These are phyloP conservation scores for Vicugna pacos DNA, from an alignment of 2,113 vertebrate genomes.

Conservation along the genomic window DNA sequence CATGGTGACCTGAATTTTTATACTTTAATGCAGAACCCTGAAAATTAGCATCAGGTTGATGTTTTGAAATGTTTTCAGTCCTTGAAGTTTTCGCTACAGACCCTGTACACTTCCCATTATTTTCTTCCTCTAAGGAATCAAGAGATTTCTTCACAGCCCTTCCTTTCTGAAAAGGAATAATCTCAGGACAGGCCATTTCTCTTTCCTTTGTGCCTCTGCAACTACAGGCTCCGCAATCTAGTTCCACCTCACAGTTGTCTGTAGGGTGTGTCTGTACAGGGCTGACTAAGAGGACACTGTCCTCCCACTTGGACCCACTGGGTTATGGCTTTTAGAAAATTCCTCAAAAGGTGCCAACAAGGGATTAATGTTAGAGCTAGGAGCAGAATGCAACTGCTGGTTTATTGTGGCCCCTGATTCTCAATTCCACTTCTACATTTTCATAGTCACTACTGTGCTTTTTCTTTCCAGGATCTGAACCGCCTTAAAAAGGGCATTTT, in stretches of 20 bases:
- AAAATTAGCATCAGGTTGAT: conserved; percentile 27
- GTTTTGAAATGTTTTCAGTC: conserved; percentile 66
- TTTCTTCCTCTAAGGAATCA: background rate
- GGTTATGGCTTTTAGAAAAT: conserved; percentile 53
- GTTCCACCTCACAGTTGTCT: background rate
- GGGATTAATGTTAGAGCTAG: background rate
- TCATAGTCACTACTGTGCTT: conserved; percentile 50
- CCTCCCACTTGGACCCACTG: conserved; percentile 32
- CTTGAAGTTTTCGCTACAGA: background rate
- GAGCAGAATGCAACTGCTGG: background rate
- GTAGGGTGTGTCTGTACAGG: background rate
- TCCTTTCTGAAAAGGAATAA: conserved; percentile 4
- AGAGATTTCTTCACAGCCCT: conserved; percentile 12
- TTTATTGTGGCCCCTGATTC: background rate
- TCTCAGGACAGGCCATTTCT: background rate
- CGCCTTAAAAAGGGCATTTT: conserved; percentile 6
- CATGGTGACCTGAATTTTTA: conserved; percentile 43
- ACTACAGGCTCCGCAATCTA: conserved; percentile 5
- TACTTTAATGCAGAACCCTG: conserved; percentile 70
- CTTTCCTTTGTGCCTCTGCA: background rate
- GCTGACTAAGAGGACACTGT: background rate
- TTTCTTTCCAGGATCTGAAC: conserved; percentile 61
- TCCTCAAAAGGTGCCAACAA: conserved; percentile 3
- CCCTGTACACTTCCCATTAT: background rate
- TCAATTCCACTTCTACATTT: conserved; percentile 7